Percentiles rank a stretch among this genome's conserved stretches.
These are phyloP conservation scores for Bilobella aurantiaca DNA, from an alignment of 1,140 invertebrate species.

Conservation along the genomic window DNA sequence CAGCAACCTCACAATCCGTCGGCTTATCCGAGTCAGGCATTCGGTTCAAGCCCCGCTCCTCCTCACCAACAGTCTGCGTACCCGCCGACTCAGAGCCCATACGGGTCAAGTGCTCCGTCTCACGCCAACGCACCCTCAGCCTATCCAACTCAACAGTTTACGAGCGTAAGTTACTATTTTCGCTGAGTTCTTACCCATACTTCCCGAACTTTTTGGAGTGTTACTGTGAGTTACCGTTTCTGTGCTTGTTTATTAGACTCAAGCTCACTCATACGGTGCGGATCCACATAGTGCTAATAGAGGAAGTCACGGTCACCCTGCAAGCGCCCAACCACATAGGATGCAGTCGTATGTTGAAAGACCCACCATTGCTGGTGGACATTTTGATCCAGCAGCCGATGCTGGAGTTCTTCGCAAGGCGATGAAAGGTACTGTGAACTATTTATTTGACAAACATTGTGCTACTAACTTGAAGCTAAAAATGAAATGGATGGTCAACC, in stretches of 20 bases:
- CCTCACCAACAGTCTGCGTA: not conserved
- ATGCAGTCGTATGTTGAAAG: constrained; percentile 10
- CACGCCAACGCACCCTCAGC: too few relatives aligned
- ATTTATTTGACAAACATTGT: not conserved
- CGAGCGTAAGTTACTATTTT: not conserved
- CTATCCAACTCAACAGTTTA: not conserved
- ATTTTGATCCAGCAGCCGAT: constrained; percentile 55
- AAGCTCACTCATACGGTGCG: not conserved
- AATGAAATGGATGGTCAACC: too few relatives aligned
- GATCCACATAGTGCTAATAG: not conserved
- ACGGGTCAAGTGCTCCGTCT: too few relatives aligned
- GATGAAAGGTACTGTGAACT: constrained; percentile 53
- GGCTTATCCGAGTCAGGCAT: not conserved
- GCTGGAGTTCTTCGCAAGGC: constrained; percentile 69
- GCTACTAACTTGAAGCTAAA: constrained; percentile 3
- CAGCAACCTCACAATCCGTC: not conserved
- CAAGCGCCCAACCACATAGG: not conserved
- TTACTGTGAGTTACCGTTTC: too few relatives aligned
- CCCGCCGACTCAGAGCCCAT: not conserved
- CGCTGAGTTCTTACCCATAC: too few relatives aligned
- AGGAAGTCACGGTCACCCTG: not conserved
- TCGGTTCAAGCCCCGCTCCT: not conserved
- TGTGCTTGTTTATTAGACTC: not conserved
- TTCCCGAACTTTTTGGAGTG: too few relatives aligned
- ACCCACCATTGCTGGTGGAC: constrained; percentile 17